Percentiles rank a stretch among this genome's conserved stretches.
Evolutionary conservation across 2,113 vertebrate species (phyloP).

Genomic region (Psammodynastes pulverulentus): DNA sequence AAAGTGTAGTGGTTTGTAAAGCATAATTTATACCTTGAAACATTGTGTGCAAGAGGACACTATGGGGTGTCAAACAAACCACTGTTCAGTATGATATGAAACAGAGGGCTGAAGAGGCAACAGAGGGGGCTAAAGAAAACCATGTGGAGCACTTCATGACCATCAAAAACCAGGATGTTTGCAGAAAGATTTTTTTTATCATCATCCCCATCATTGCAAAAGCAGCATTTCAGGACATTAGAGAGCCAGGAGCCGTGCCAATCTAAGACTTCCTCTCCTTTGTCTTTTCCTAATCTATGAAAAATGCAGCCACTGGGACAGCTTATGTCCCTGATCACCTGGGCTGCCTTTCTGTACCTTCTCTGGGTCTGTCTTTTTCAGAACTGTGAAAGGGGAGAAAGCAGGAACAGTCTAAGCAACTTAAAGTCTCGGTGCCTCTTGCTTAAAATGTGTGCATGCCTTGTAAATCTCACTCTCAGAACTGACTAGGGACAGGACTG

Average conservation of each 20-base stretch:
- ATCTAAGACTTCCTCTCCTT: background rate
- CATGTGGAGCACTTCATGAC: background rate
- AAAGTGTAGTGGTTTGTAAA: background rate
- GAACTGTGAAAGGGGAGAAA: background rate
- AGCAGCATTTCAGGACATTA: background rate
- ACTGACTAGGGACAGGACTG: slow-evolving; percentile 11
- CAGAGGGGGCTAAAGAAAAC: background rate
- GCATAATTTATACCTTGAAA: background rate
- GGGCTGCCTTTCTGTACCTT: background rate
- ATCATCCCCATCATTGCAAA: background rate
- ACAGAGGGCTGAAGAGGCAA: background rate
- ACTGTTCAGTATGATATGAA: background rate
- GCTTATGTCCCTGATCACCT: background rate
- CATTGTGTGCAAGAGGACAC: background rate
- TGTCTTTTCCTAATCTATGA: background rate
- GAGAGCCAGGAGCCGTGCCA: background rate
- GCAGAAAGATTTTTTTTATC: background rate
- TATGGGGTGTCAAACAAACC: background rate
- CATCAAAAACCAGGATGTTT: background rate
- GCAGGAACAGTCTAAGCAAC: background rate
- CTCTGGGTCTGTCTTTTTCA: background rate
- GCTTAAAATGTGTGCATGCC: background rate
- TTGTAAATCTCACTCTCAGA: slow-evolving; percentile 52
- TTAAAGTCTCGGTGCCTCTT: background rate
- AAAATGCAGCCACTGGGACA: background rate